phyloP scores from a whole-genome alignment of 2,888 invertebrate species.

The Perdita meconis region DNA sequence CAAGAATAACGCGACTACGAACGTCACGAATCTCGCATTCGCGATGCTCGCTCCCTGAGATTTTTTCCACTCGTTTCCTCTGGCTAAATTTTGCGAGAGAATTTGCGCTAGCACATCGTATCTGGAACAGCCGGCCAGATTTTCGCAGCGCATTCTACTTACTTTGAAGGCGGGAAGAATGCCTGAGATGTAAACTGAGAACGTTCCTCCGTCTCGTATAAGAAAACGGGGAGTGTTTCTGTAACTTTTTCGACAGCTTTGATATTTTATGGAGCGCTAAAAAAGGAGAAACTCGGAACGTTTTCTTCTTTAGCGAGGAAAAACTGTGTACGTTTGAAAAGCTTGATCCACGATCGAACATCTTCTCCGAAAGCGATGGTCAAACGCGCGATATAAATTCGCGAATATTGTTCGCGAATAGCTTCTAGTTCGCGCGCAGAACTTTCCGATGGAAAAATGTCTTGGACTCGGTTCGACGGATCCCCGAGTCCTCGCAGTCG shows the following conservation, averaged over 20 bases:
- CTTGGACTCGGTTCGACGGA: constrained; percentile 30
- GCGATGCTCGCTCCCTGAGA: not conserved
- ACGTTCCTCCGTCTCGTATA: not conserved
- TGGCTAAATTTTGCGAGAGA: not conserved
- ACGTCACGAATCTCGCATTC: not conserved
- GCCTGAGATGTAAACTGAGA: not conserved
- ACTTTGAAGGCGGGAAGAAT: not conserved
- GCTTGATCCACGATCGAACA: not conserved
- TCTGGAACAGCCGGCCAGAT: constrained; percentile 3
- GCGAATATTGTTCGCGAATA: not conserved
- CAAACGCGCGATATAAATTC: not conserved
- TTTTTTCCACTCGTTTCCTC: not conserved
- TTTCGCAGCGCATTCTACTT: not conserved
- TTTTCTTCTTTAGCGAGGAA: not conserved
- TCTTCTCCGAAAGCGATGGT: not conserved
- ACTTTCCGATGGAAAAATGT: constrained; percentile 30
- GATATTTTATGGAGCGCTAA: not conserved
- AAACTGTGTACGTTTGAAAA: not conserved
- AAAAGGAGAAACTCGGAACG: not conserved
- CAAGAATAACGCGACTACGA: constrained; percentile 3
- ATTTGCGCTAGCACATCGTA: not conserved
- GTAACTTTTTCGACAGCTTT: not conserved
- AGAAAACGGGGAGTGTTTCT: constrained; percentile 6
- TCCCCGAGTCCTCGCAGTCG: not conserved
- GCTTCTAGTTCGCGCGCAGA: not conserved